Evolutionary conservation across 2,888 invertebrate species (phyloP).

Genomic region (Drosophila putrida): DNA sequence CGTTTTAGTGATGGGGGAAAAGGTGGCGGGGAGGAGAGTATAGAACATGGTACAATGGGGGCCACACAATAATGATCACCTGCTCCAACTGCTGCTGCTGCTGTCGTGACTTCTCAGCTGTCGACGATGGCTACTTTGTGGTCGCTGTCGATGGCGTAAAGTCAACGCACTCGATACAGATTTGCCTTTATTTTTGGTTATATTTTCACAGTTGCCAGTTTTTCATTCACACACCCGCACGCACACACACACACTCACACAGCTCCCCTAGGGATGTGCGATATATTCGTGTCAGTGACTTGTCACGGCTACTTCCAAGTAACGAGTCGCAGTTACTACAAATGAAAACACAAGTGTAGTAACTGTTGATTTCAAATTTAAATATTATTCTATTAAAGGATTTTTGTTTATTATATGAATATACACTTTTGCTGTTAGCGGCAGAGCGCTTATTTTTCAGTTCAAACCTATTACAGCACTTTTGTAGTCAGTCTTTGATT

Average conservation of each 20-base stretch:
- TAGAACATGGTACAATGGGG: not conserved
- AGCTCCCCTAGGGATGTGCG: slow-evolving; percentile 35
- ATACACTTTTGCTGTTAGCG: no score
- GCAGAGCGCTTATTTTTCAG: no score
- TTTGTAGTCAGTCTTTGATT: not conserved
- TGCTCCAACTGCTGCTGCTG: slow-evolving; percentile 38
- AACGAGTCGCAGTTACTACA: slow-evolving; percentile 27
- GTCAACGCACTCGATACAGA: slow-evolving; percentile 49
- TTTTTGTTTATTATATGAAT: not conserved
- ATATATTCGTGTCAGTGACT: slow-evolving; percentile 20
- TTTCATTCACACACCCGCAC: slow-evolving; percentile 72
- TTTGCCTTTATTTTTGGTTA: slow-evolving; percentile 71
- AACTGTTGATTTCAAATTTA: not conserved
- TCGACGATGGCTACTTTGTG: slow-evolving; percentile 24
- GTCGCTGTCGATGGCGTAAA: slow-evolving; percentile 26
- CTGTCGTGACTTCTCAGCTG: slow-evolving; percentile 24
- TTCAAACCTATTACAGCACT: not conserved
- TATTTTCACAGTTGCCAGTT: slow-evolving; percentile 75
- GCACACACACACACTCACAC: slow-evolving; percentile 42
- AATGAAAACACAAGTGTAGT: not conserved
- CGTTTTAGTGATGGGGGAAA: slow-evolving; percentile 5
- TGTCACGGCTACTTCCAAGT: slow-evolving; percentile 16
- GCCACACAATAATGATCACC: slow-evolving; percentile 34
- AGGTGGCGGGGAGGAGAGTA: not conserved
- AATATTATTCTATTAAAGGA: not conserved